A percentile compares a stretch with the other conserved stretches of the same genome.
phyloP scores from a whole-genome alignment of 2,888 invertebrate genomes.

The Catocala sponsa region DNA sequence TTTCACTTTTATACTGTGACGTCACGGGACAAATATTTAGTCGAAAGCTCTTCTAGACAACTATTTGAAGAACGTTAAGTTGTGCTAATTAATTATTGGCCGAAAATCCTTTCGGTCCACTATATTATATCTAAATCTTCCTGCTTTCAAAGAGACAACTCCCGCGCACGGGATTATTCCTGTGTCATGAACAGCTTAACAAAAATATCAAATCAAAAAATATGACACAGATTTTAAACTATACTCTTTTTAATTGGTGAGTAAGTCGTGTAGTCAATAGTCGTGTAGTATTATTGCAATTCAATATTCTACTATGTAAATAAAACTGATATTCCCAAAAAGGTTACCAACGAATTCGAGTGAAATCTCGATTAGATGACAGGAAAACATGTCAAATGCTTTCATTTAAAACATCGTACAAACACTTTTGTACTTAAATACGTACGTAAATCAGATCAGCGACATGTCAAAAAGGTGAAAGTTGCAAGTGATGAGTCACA shows the following conservation, averaged over 20 bases:
- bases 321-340: conserved; percentile 24
- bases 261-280: too few species aligned
- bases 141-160: too few species aligned
- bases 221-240: too few species aligned
- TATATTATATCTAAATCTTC: too few species aligned
- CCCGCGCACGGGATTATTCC: too few species aligned
- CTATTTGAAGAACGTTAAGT: too few species aligned
- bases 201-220: too few species aligned
- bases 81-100: too few species aligned
- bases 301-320: conserved; percentile 7
- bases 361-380: conserved; percentile 14
- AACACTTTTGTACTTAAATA: conserved; percentile 24
- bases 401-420: conserved; percentile 17
- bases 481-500: conserved; percentile 54
- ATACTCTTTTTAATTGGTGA: too few species aligned
- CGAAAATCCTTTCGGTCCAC: too few species aligned
- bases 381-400: conserved; percentile 33
- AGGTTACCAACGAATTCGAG: conserved; percentile 13
- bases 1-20: conserved; percentile 65
- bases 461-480: conserved; percentile 68
- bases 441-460: conserved; percentile 54
- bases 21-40: conserved; percentile 27
- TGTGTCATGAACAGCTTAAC: too few species aligned
- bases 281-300: too few species aligned
- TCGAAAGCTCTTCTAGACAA: conserved; percentile 15